Percentiles rank a stretch among this genome's conserved stretches.
Conservation (phyloP, 2,888 invertebrate species). For the Callimorpha dominula region DNA sequence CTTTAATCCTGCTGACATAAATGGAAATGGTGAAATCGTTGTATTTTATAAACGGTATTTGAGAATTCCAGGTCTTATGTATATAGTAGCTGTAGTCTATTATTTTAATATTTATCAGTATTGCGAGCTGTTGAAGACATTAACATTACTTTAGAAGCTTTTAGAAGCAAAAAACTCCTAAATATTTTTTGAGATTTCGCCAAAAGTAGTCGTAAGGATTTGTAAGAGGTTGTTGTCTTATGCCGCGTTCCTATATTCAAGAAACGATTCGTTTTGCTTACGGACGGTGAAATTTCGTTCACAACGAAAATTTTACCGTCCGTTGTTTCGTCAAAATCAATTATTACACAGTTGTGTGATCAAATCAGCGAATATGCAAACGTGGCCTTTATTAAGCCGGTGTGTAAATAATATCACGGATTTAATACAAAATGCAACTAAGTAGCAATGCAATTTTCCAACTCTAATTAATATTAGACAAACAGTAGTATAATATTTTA, state of each 20-base stretch:
- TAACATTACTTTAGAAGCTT: not conserved
- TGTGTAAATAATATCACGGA: not conserved
- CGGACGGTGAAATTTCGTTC: too few relatives aligned
- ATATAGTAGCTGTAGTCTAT: not conserved
- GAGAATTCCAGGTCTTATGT: not conserved
- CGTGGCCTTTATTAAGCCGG: not conserved
- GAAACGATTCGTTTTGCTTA: too few relatives aligned
- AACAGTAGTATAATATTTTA: slow-evolving; percentile 15
- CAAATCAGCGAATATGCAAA: not conserved
- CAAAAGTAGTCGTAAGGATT: not conserved
- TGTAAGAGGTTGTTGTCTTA: not conserved
- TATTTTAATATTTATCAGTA: not conserved
- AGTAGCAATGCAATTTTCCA: slow-evolving; percentile 2
- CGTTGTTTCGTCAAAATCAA: not conserved
- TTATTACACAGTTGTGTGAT: not conserved
- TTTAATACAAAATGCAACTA: not conserved
- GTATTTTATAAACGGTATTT: not conserved
- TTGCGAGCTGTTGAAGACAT: not conserved
- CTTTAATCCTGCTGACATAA: not conserved
- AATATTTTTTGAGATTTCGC: not conserved
- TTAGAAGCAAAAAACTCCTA: not conserved
- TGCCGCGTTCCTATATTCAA: too few relatives aligned
- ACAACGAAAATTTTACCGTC: too few relatives aligned
- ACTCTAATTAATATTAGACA: slow-evolving; percentile 12
- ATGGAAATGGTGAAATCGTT: not conserved